Percentiles rank a stretch among this genome's conserved stretches.
These are phyloP conservation scores for Montipora cactus DNA, from an alignment of 64 coral and sea anemone species.

Conservation along the genomic window DNA sequence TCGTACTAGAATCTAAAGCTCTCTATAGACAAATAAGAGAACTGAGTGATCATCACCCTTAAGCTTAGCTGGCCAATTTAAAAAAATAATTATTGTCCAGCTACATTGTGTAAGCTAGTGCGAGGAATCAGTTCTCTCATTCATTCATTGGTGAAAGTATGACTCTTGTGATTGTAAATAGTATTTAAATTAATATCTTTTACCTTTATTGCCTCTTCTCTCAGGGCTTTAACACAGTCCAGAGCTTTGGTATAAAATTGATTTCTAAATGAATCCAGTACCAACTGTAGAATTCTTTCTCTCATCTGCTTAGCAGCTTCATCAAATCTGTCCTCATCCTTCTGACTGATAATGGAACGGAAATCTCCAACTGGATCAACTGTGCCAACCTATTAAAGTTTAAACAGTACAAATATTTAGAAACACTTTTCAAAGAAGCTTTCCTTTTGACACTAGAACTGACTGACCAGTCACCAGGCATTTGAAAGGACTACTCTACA, in stretches of 20 bases:
- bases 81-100: too few relatives aligned
- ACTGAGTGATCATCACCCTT: too few relatives aligned
- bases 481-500: too few relatives aligned
- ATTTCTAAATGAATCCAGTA: conserved; percentile 91
- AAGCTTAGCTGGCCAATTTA: too few relatives aligned
- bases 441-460: too few relatives aligned
- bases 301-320: conserved; percentile 96
- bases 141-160: too few relatives aligned
- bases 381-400: conserved; percentile 81
- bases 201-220: conserved; percentile 90
- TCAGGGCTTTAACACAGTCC: conserved; percentile 73
- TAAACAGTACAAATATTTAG: not conserved
- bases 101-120: too few relatives aligned
- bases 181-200: not conserved
- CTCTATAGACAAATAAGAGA: too few relatives aligned
- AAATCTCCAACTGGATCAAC: conserved; percentile 94
- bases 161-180: not conserved
- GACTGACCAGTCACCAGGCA: too few relatives aligned
- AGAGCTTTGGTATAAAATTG: conserved; percentile 90
- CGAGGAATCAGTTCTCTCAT: too few relatives aligned
- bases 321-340: conserved; percentile 90
- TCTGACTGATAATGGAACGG: conserved; percentile 66
- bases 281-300: conserved; percentile 82
- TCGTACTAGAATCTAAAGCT: too few relatives aligned
- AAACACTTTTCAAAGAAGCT: too few relatives aligned